A percentile compares a stretch with the other conserved stretches of the same genome.
phyloP scores from a whole-genome alignment of 2,797 vertebrate species.

The Buceros bicornis region DNA sequence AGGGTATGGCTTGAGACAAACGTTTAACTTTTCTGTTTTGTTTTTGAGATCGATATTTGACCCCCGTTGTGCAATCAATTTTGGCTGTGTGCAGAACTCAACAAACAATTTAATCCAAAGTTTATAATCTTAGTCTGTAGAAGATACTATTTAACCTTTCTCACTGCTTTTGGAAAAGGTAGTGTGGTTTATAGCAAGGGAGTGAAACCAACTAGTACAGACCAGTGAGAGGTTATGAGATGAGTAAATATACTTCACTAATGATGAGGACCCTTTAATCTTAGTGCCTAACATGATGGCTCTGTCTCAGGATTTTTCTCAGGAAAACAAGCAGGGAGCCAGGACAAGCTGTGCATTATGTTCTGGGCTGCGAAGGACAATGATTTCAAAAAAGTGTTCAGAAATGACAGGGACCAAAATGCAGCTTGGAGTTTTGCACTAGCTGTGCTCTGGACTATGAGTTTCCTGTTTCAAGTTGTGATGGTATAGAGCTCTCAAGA shows the following conservation, averaged over 20 bases:
- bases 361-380: accelerated
- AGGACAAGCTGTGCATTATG: background rate
- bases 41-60: background rate
- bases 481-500: background rate
- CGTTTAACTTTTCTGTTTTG: background rate
- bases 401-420: background rate
- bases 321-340: background rate
- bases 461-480: background rate
- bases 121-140: background rate
- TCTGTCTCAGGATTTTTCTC: background rate
- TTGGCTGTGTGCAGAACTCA: background rate
- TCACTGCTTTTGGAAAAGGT: background rate
- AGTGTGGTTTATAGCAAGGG: background rate
- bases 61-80: background rate
- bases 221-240: background rate
- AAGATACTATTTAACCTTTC: background rate
- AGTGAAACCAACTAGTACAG: background rate
- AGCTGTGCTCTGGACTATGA: background rate
- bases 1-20: background rate
- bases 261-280: background rate
- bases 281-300: background rate
- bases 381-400: background rate
- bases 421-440: background rate
- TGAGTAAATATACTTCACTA: background rate
- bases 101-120: background rate